These are phyloP conservation scores for Polyommatus iphigenia DNA, from an alignment of 2,888 invertebrate genomes.

Conservation along the genomic window DNA sequence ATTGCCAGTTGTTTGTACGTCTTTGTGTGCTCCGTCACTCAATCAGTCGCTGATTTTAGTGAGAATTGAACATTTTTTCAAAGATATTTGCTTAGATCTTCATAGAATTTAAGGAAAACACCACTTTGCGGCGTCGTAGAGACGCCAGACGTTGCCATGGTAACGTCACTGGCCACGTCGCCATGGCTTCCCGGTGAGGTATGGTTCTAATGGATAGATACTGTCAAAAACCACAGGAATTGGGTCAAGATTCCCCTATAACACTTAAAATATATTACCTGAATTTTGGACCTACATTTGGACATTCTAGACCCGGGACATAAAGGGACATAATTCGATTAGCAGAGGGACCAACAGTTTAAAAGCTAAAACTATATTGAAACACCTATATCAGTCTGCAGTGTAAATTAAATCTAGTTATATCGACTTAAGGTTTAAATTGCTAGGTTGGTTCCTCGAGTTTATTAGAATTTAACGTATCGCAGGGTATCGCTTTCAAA, in stretches of 20 bases:
- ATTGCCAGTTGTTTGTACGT: too few species aligned
- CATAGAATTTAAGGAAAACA: too few species aligned
- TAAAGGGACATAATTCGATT: constrained; percentile 26
- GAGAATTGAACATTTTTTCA: too few species aligned
- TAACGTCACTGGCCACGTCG: too few species aligned
- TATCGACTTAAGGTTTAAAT: constrained; percentile 56
- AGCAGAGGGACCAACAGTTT: constrained; percentile 29
- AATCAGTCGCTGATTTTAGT: too few species aligned
- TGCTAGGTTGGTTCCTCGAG: constrained; percentile 72
- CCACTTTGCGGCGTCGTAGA: too few species aligned
- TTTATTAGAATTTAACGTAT: constrained; percentile 48
- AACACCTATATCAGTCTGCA: constrained; percentile 76
- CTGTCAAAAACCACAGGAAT: neutral
- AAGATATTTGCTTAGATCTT: too few species aligned
- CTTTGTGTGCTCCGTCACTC: too few species aligned
- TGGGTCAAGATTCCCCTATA: neutral
- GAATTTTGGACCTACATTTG: neutral
- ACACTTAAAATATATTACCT: neutral
- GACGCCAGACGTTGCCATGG: too few species aligned
- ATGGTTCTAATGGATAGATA: too few species aligned
- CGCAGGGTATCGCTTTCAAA: constrained; percentile 49
- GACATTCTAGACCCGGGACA: neutral
- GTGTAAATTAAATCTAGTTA: constrained; percentile 66
- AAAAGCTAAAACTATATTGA: constrained; percentile 46
- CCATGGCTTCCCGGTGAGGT: too few species aligned